phyloP scores from a whole-genome alignment of 2,797 vertebrate genomes.

The Spinibarbus caldwelli region DNA sequence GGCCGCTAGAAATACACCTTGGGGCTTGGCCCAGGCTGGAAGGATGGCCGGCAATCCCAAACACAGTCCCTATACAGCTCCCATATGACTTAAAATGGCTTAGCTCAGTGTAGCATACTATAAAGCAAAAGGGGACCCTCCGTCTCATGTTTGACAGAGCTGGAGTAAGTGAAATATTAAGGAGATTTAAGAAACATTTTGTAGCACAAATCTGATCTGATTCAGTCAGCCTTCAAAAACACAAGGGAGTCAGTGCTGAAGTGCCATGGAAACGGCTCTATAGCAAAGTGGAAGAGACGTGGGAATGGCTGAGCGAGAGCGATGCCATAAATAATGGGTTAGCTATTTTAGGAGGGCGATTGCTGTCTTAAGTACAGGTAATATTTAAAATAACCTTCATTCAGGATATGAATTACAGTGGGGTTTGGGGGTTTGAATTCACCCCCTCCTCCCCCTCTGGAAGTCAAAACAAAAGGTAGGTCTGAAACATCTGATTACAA shows the following conservation, averaged over 20 bases:
- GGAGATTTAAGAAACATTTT: conserved; percentile 37
- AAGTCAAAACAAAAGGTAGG: conserved; percentile 20
- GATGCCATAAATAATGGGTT: conserved; percentile 24
- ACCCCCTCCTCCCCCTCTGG: not conserved
- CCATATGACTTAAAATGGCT: conserved; percentile 19
- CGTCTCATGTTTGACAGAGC: conserved; percentile 28
- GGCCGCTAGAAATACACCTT: conserved; percentile 12
- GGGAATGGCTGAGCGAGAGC: conserved; percentile 32
- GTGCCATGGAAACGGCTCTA: conserved; percentile 1
- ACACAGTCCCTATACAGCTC: conserved; percentile 12
- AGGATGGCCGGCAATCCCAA: not conserved
- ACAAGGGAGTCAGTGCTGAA: conserved; percentile 23
- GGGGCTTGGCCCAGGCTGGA: conserved; percentile 20
- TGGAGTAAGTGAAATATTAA: conserved; percentile 31
- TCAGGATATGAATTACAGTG: not conserved
- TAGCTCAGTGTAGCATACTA: conserved; percentile 9
- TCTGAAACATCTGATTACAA: not conserved
- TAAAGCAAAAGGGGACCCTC: conserved; percentile 30
- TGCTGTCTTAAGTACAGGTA: conserved; percentile 24
- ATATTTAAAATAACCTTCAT: conserved; percentile 36
- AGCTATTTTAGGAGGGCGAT: conserved; percentile 24
- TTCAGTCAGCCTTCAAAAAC: conserved; percentile 53
- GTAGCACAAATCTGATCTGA: conserved; percentile 53
- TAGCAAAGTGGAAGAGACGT: conserved; percentile 1
- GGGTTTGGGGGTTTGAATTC: not conserved